These are phyloP conservation scores for Lates japonicus DNA, from an alignment of 2,797 vertebrate species.

Conservation along the genomic window DNA sequence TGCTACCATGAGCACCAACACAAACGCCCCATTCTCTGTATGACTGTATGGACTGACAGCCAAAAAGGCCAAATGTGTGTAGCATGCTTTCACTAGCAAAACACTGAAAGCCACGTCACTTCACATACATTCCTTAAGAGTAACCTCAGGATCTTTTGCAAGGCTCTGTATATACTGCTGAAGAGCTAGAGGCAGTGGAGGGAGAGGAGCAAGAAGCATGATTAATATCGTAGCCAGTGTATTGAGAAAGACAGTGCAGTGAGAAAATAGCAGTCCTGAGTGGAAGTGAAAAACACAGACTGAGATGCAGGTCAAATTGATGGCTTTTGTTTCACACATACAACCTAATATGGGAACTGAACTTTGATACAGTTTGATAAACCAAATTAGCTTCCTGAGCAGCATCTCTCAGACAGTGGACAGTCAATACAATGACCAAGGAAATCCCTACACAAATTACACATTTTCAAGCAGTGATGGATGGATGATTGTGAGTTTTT, in stretches of 20 bases:
- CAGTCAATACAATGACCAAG: neutral
- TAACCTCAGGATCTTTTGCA: constrained; percentile 82
- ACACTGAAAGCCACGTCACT: constrained; percentile 45
- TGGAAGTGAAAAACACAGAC: constrained; percentile 8
- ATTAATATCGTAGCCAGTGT: neutral
- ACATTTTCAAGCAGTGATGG: too few species aligned
- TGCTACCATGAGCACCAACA: neutral
- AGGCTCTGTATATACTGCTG: constrained; percentile 81
- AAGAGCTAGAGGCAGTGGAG: constrained; percentile 75
- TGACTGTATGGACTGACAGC: neutral
- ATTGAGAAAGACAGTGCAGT: neutral
- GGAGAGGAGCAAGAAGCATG: constrained; percentile 37
- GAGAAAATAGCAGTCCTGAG: neutral
- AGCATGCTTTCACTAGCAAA: constrained; percentile 57
- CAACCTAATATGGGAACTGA: neutral
- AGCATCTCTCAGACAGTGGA: neutral
- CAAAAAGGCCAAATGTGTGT: neutral
- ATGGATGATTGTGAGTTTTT: too few species aligned
- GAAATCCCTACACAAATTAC: neutral
- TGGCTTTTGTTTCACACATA: neutral
- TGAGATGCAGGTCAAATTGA: neutral
- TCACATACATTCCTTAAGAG: constrained; percentile 84
- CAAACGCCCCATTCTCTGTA: neutral
- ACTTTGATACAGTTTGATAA: neutral
- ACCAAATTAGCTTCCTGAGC: neutral